These are phyloP conservation scores for Scotopteryx bipunctaria DNA, from an alignment of 2,888 invertebrate species.

Conservation along the genomic window DNA sequence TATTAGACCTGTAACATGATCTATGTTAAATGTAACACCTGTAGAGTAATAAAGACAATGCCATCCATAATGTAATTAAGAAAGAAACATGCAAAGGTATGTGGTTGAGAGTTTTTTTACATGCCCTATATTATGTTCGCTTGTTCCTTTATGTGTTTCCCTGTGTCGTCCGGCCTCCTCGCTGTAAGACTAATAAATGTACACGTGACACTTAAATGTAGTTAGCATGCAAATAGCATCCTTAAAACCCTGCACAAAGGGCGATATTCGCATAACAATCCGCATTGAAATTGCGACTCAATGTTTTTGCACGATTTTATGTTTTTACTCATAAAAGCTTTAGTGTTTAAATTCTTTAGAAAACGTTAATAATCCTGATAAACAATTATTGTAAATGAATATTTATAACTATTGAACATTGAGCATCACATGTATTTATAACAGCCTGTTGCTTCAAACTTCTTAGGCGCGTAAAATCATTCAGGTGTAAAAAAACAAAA, in stretches of 20 bases:
- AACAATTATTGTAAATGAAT: too few relatives aligned
- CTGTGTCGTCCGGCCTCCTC: constrained; percentile 58
- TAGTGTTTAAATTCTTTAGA: constrained; percentile 12
- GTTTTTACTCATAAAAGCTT: constrained; percentile 28
- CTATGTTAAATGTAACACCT: too few relatives aligned
- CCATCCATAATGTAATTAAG: too few relatives aligned
- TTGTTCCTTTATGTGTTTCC: constrained; percentile 19
- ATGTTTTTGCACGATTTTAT: constrained; percentile 35
- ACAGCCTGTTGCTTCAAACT: constrained; percentile 14
- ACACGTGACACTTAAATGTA: constrained; percentile 52
- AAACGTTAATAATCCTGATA: neutral
- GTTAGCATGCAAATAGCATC: constrained; percentile 40
- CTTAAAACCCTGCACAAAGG: constrained; percentile 31
- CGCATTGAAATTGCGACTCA: constrained; percentile 35
- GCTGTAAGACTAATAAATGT: constrained; percentile 56
- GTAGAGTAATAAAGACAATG: too few relatives aligned
- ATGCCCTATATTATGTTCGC: constrained; percentile 9
- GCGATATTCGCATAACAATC: constrained; percentile 25
- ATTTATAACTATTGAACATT: constrained; percentile 3
- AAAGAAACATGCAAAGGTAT: neutral
- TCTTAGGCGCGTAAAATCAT: neutral
- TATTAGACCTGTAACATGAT: too few relatives aligned
- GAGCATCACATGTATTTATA: neutral
- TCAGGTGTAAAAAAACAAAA: neutral
- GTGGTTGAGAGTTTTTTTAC: constrained; percentile 8